phyloP scores from a whole-genome alignment of 2,888 invertebrate species.

The Tanaodytes sp. region DNA sequence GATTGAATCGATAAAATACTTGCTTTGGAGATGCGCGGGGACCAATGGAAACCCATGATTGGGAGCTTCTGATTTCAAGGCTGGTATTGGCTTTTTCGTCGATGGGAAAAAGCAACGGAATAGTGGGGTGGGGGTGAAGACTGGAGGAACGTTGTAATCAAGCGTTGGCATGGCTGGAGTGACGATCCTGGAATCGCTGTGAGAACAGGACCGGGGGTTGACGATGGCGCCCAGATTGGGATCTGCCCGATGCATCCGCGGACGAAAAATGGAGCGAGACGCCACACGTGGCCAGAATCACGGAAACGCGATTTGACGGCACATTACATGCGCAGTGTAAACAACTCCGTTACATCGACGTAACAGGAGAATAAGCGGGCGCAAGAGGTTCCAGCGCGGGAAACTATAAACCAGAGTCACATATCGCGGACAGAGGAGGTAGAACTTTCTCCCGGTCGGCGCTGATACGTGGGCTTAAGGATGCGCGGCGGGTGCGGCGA shows the following conservation, averaged over 20 bases:
- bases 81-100: too few species aligned
- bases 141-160: too few species aligned
- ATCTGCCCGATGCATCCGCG: not conserved
- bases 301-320: slow-evolving; percentile 53
- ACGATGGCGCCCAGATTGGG: too few species aligned
- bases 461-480: slow-evolving; percentile 40
- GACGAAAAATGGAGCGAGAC: not conserved
- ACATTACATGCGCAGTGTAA: slow-evolving; percentile 73
- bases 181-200: too few species aligned
- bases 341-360: slow-evolving; percentile 73
- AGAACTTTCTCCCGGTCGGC: slow-evolving; percentile 55
- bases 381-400: slow-evolving; percentile 70
- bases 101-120: too few species aligned
- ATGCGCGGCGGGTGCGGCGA: slow-evolving; percentile 21
- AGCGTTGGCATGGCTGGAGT: too few species aligned
- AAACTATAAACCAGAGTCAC: slow-evolving; percentile 70
- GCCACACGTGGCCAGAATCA: not conserved
- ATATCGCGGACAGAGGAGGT: slow-evolving; percentile 69
- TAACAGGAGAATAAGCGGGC: slow-evolving; percentile 68
- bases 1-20: slow-evolving; percentile 64
- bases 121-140: too few species aligned
- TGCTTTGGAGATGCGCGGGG: not conserved
- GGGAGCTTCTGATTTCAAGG: too few species aligned
- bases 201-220: too few species aligned
- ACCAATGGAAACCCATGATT: too few species aligned